phyloP scores from a whole-genome alignment of 2,797 vertebrate species.

The Aeoliscus strigatus region DNA sequence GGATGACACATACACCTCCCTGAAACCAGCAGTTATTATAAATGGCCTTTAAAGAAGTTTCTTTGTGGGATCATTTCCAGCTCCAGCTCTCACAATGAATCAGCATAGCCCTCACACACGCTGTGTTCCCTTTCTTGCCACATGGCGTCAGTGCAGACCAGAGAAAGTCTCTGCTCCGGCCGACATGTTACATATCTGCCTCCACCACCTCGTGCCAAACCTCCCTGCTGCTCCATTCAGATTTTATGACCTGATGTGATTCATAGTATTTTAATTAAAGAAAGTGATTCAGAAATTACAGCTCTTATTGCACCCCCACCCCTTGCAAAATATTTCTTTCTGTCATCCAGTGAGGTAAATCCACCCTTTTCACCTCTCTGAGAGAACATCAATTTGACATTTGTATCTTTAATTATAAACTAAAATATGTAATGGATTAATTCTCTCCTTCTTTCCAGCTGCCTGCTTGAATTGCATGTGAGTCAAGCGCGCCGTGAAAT shows the following conservation, averaged over 20 bases:
- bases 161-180: neutral
- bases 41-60: constrained; percentile 13
- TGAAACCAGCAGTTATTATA: constrained; percentile 1
- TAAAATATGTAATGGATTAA: constrained; percentile 20
- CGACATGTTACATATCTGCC: constrained; percentile 10
- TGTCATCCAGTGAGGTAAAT: neutral
- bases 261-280: constrained; percentile 47
- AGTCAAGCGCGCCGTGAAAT: constrained; percentile 17
- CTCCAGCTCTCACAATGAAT: constrained; percentile 4
- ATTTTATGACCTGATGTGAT: constrained; percentile 48
- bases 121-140: constrained; percentile 12
- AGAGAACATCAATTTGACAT: no score
- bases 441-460: neutral
- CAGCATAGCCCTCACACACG: neutral
- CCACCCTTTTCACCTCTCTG: no score
- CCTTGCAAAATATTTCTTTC: constrained; percentile 27
- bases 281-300: constrained; percentile 56
- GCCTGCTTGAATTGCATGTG: constrained; percentile 9
- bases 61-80: constrained; percentile 7
- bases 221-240: constrained; percentile 42
- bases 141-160: constrained; percentile 48
- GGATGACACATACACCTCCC: constrained; percentile 1
- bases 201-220: constrained; percentile 22
- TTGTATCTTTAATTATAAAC: constrained; percentile 6
- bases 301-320: constrained; percentile 31